These are phyloP conservation scores for Masnerella sp. DNA, from an alignment of 2,888 invertebrate genomes.

Conservation along the genomic window DNA sequence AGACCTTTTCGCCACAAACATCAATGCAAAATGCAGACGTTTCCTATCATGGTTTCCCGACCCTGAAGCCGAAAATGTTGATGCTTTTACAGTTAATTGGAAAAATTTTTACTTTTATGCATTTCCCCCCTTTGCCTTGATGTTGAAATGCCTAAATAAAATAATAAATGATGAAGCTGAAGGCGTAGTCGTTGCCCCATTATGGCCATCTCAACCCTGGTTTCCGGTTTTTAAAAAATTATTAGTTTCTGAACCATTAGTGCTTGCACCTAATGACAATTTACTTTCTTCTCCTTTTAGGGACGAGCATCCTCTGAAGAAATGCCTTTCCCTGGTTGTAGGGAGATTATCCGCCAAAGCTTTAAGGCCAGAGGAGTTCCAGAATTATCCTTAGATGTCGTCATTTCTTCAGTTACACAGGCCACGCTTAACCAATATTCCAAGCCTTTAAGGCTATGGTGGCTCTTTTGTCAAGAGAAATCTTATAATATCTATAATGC, in stretches of 20 bases:
- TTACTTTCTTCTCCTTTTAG: slow-evolving; percentile 9
- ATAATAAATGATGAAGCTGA: neutral
- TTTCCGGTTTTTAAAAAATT: neutral
- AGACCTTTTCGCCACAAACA: too few relatives aligned
- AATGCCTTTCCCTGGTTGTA: slow-evolving; percentile 1
- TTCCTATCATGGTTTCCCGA: neutral
- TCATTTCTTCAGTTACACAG: too few relatives aligned
- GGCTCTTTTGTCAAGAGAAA: too few relatives aligned
- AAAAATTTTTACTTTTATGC: neutral
- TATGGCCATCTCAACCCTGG: neutral
- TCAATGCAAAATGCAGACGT: neutral
- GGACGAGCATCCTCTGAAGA: neutral
- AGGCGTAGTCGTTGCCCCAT: neutral
- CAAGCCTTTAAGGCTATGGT: neutral
- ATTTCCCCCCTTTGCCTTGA: neutral
- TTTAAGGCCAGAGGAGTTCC: neutral
- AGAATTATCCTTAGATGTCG: neutral
- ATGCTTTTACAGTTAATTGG: neutral
- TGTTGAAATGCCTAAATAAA: neutral
- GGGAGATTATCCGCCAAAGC: slow-evolving; percentile 4
- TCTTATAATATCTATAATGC: too few relatives aligned
- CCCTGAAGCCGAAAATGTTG: neutral
- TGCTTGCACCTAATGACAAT: neutral
- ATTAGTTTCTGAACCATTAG: neutral
- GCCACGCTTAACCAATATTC: too few relatives aligned